Evolutionary conservation across 2,888 invertebrate species (phyloP), one percentile per base, ranked within the genome.

Genomic region (Pterostichus madidus): DNA sequence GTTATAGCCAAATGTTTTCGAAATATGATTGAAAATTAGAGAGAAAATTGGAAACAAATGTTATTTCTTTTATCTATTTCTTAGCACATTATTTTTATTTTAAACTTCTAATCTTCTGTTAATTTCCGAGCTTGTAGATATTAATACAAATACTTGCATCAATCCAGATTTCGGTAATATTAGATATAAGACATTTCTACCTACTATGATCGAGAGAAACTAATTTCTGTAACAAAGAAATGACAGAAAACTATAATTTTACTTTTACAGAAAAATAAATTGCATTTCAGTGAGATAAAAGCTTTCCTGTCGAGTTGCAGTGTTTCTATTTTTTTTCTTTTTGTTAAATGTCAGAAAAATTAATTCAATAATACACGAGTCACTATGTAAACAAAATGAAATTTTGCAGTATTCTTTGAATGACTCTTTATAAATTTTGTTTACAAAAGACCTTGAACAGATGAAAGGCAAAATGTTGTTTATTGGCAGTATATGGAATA

Each of bases 301-400:
- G 61, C 61, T 61, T 61, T 61, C 61, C 35, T n/a, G 32, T 61
- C n/a, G 31, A 31, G 61, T 11, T 61, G 31, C 32, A n/a, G 10
- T 61, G n/a, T 32, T 61, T 61, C n/a, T 56, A 24, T 56, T 56
- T 39, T 39, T 6, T 39, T 39, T 56, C 17, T 56, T 56, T 39
- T 39, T 6, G 24, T 24, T 39, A 7, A 39, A 39, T 61, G 61
- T 61, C 31, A 61, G 61, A 61, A 61, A 59, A 61, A 61, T 61
- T 61, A 61, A 61, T 61, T 61, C 61, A 61, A 61, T 35, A n/a
- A 31, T n/a, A 61, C 31, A 61, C 24, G 35, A 61, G 32, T 32
- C 35, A 61, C 59, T 35, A 61, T 61, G 35, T 61, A 32, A 61
- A 61, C 32, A 61, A 35, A 61, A 61, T 61, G 10, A 61, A 59